These are phyloP conservation scores for Drosophila nigricruria DNA, from an alignment of 2,888 invertebrate species.

Conservation along the genomic window DNA sequence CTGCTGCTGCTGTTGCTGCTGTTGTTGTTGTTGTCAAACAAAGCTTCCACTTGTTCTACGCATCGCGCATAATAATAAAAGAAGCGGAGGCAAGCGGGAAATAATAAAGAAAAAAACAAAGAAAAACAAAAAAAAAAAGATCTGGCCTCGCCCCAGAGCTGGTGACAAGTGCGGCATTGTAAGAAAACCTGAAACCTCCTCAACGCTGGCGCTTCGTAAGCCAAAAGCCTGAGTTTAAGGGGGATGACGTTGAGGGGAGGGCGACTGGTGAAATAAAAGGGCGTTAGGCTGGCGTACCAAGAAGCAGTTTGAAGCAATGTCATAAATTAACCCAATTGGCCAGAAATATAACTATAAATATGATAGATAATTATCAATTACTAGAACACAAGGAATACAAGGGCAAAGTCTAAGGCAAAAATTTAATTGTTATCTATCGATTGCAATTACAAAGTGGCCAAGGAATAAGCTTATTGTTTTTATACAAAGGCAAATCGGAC, in stretches of 20 bases:
- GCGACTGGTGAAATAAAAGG: not conserved
- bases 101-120: conserved; percentile 36
- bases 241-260: not conserved
- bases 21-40: conserved; percentile 77
- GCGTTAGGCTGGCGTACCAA: not conserved
- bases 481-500: not conserved
- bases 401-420: not conserved
- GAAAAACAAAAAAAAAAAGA: conserved; percentile 36
- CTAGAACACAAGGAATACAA: not conserved
- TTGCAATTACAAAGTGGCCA: not conserved
- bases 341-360: not conserved
- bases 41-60: conserved; percentile 83
- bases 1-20: conserved; percentile 56
- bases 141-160: conserved; percentile 43
- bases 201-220: conserved; percentile 8
- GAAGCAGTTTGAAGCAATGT: not conserved
- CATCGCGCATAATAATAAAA: conserved; percentile 70
- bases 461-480: not conserved
- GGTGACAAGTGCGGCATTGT: conserved; percentile 79
- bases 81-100: conserved; percentile 21
- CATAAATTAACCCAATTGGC: not conserved
- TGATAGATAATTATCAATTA: not conserved
- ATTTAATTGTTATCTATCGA: not conserved
- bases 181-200: conserved; percentile 53
- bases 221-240: not conserved